These are phyloP conservation scores for Periphyllus acericola DNA, from an alignment of 2,888 invertebrate species.

Conservation along the genomic window DNA sequence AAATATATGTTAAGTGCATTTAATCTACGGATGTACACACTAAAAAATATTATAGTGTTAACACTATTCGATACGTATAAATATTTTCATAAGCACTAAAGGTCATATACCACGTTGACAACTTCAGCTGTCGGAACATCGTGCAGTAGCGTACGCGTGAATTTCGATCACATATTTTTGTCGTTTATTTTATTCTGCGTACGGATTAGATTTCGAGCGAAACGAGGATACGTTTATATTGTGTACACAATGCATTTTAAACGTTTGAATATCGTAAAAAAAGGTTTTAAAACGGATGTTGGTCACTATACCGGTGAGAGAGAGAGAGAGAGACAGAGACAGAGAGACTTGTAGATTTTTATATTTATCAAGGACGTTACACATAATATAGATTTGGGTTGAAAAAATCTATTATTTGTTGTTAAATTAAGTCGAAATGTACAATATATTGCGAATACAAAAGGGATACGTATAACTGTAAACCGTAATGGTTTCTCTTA, in stretches of 20 bases:
- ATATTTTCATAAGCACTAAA: too few species aligned
- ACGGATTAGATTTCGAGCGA: background rate
- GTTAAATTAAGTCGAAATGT: conserved; percentile 17
- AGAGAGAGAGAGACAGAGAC: too few species aligned
- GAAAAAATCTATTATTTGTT: conserved; percentile 29
- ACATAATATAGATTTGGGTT: background rate
- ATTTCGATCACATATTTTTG: too few species aligned
- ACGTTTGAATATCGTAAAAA: background rate
- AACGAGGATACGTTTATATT: background rate
- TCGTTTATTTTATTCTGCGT: background rate
- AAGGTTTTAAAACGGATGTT: background rate
- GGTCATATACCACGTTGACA: too few species aligned
- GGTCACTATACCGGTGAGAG: background rate
- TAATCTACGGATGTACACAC: too few species aligned
- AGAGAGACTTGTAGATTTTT: background rate
- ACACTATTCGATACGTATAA: too few species aligned
- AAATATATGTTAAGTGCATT: too few species aligned
- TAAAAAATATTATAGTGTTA: too few species aligned
- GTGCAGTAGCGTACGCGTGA: too few species aligned
- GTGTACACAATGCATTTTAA: background rate
- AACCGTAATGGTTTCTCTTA: conserved; percentile 36
- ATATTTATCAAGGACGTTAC: background rate
- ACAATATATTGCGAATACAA: conserved; percentile 43
- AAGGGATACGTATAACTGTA: conserved; percentile 54
- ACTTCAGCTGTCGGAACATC: too few species aligned